Percentiles rank a stretch among this genome's conserved stretches.
phyloP scores from a whole-genome alignment of 2,797 vertebrate species.

The Tadarida brasiliensis region DNA sequence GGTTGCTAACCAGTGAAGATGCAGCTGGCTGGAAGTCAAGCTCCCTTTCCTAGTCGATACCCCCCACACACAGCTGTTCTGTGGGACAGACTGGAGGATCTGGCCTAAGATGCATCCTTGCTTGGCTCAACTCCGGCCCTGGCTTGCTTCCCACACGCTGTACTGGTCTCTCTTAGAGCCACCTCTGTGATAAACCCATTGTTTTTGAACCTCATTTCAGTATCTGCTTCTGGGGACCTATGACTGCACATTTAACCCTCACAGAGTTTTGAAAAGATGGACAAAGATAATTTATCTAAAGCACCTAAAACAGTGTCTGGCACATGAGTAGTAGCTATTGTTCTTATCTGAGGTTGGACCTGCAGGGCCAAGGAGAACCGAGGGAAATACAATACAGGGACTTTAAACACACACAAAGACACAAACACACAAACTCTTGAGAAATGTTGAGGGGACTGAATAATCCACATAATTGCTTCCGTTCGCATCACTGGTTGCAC shows the following conservation, averaged over 20 bases:
- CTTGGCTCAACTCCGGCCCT: not conserved
- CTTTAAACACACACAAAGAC: not conserved
- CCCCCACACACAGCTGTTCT: not conserved
- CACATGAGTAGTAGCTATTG: not conserved
- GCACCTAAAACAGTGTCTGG: not conserved
- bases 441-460: not conserved
- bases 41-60: not conserved
- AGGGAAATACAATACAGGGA: not conserved
- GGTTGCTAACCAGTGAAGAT: not conserved
- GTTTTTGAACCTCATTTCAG: not conserved
- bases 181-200: not conserved
- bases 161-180: not conserved
- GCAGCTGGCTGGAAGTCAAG: not conserved
- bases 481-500: not conserved
- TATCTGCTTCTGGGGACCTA: not conserved
- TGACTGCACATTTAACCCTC: not conserved
- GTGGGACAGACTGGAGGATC: not conserved
- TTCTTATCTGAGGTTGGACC: not conserved
- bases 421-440: slow-evolving; percentile 49
- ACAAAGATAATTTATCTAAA: not conserved
- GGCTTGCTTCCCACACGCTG: not conserved
- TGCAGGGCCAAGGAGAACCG: not conserved
- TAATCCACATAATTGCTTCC: slow-evolving; percentile 57
- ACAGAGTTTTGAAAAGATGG: not conserved
- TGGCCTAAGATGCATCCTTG: not conserved